Percentiles rank a stretch among this genome's conserved stretches.
These are phyloP conservation scores for Heteromormyrus szaboi DNA, from an alignment of 2,797 vertebrate genomes.

Conservation along the genomic window DNA sequence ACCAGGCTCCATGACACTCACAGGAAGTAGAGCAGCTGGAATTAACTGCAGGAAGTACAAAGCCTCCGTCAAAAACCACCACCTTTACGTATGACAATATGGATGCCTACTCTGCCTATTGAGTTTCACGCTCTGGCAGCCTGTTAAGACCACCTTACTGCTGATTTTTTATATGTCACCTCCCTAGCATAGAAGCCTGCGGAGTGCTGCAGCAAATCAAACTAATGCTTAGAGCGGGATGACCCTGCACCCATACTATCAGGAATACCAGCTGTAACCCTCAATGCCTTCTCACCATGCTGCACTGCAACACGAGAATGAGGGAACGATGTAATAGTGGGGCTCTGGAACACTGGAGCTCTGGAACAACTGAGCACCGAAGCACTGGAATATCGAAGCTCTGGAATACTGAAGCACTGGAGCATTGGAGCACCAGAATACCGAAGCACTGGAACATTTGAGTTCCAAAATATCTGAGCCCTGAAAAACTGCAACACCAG, in stretches of 20 bases:
- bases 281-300: slow-evolving; percentile 6
- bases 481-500: background rate
- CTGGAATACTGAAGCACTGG: background rate
- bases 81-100: slow-evolving; percentile 17
- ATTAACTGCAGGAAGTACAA: slow-evolving; percentile 20
- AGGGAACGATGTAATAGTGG: background rate
- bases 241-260: slow-evolving; percentile 20
- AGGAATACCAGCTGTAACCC: background rate
- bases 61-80: slow-evolving; percentile 35
- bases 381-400: background rate
- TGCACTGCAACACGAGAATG: background rate
- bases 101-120: background rate
- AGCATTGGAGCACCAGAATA: background rate
- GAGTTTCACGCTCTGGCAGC: background rate
- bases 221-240: slow-evolving; percentile 26
- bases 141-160: slow-evolving; percentile 17
- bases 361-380: background rate
- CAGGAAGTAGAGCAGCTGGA: slow-evolving; percentile 70
- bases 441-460: background rate
- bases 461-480: background rate
- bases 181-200: background rate
- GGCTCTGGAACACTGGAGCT: background rate
- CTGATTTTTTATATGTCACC: slow-evolving; percentile 27
- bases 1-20: slow-evolving; percentile 62
- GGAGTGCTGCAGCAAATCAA: slow-evolving; percentile 24